Base-by-base conservation (phyloP, 2,797 vertebrate genomes). In the Myripristis jacobus region DNA sequence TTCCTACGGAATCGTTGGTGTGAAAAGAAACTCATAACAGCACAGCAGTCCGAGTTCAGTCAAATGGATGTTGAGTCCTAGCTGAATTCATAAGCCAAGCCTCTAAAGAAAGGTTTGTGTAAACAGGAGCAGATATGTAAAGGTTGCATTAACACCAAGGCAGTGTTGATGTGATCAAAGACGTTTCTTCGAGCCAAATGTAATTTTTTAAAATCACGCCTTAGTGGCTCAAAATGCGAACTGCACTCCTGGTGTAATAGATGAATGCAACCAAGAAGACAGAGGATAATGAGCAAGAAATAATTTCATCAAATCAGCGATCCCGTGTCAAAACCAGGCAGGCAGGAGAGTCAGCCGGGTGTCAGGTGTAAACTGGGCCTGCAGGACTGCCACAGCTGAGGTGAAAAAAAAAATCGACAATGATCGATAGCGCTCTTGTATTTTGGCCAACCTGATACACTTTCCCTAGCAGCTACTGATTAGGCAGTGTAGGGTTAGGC, bases 321-420 rank as follows among this genome's bases (percentile, higher is more conserved):
- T 25, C 3, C 12, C 18, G 25, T 29, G 2, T 67, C 24, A 65
- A 61, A 77, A 21, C 29, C 51, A 36, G 25, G 15, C 31, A 54
- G 18, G 43, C 15, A 21, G 4, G 15, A 13, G 50, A 31, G 51
- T 27, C 29, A 31, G 29, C 29, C 29, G 48, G 36, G 11, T 29
- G 51, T 65, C 72, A 61, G 66, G 46, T 27, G 65, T 53, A 55
- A 15, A 41, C 31, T 8, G n/a, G 57, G 65, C 19, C 54, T 34
- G 61, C 2, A 19, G 61, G 13, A 41, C 18, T 56, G 1, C 24
- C 36, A 64, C 73, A 63, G 69, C 76, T 75, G 81, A n/a, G 38
- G 25, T 27, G 50, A 36, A 25, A 34, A 38, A 8, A n/a, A 36
- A 3, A 12, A 53, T 38, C 61, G 19, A 67, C 69, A 43, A 2